Evolutionary conservation across 2,113 vertebrate species (phyloP).

Genomic region (Apteryx owenii): DNA sequence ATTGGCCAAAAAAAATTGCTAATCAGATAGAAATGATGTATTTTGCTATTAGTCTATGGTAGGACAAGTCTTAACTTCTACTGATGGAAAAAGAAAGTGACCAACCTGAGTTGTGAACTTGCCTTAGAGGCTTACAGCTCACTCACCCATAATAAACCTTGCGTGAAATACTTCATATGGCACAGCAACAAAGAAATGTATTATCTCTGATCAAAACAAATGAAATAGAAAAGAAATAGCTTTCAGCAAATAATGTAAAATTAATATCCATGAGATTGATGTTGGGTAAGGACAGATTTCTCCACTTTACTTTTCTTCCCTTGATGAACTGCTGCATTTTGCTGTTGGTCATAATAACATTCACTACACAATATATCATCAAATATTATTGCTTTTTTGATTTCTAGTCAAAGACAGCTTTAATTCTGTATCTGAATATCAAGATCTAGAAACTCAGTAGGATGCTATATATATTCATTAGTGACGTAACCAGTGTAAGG

Average conservation of each 20-base stretch:
- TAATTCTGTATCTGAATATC: background rate
- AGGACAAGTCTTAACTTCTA: background rate
- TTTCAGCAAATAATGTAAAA: background rate
- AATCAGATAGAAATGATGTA: background rate
- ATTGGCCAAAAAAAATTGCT: background rate
- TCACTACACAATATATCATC: background rate
- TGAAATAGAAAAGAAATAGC: background rate
- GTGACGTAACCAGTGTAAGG: background rate
- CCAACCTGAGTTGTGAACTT: background rate
- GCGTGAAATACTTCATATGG: background rate
- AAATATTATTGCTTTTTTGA: background rate
- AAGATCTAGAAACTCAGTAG: background rate
- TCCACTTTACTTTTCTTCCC: slow-evolving; percentile 33
- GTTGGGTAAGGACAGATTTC: background rate
- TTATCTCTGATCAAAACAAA: background rate
- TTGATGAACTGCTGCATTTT: background rate
- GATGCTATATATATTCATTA: background rate
- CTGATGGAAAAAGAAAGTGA: background rate
- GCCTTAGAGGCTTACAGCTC: background rate
- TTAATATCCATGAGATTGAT: background rate
- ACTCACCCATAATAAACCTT: background rate
- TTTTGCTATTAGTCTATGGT: background rate
- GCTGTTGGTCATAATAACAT: slow-evolving; percentile 7
- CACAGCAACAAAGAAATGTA: background rate
- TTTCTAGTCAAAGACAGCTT: background rate